phyloP scores from a whole-genome alignment of 2,888 invertebrate genomes.

The Deladenus siricidicola region DNA sequence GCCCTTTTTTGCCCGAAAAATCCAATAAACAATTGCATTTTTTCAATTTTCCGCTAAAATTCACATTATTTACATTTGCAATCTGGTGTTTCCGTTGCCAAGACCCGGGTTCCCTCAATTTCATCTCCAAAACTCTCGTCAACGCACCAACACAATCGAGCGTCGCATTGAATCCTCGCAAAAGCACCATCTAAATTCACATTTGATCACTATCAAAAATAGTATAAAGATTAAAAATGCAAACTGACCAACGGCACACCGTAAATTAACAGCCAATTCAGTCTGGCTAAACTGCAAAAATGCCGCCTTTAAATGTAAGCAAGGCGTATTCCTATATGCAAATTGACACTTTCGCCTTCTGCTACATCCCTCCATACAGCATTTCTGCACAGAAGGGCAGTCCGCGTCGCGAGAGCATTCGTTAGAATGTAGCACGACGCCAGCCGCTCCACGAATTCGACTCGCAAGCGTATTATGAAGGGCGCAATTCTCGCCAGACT shows the following conservation, averaged over 20 bases:
- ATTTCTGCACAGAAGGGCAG: slow-evolving; percentile 40
- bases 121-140: slow-evolving; percentile 34
- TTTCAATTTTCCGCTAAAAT: too few species aligned
- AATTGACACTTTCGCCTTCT: slow-evolving; percentile 27
- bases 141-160: slow-evolving; percentile 46
- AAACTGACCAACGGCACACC: slow-evolving; percentile 24
- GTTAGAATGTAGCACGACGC: background rate
- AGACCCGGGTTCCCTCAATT: slow-evolving; percentile 37
- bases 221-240: too few species aligned
- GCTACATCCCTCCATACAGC: slow-evolving; percentile 47
- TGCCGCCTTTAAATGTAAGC: slow-evolving; percentile 39
- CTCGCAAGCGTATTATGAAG: background rate
- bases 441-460: background rate
- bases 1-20: too few species aligned
- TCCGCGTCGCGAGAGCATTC: slow-evolving; percentile 32
- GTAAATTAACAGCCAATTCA: background rate
- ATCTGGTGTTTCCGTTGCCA: slow-evolving; percentile 28
- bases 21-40: too few species aligned
- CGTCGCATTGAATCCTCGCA: slow-evolving; percentile 42
- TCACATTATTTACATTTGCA: slow-evolving; percentile 24
- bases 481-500: background rate
- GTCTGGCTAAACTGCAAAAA: slow-evolving; percentile 30
- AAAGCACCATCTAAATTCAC: slow-evolving; percentile 36
- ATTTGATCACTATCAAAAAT: too few species aligned
- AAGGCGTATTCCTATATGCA: slow-evolving; percentile 32